phyloP scores from a whole-genome alignment of 64 coral and sea anemone species.

The Pocillopora verrucosa region DNA sequence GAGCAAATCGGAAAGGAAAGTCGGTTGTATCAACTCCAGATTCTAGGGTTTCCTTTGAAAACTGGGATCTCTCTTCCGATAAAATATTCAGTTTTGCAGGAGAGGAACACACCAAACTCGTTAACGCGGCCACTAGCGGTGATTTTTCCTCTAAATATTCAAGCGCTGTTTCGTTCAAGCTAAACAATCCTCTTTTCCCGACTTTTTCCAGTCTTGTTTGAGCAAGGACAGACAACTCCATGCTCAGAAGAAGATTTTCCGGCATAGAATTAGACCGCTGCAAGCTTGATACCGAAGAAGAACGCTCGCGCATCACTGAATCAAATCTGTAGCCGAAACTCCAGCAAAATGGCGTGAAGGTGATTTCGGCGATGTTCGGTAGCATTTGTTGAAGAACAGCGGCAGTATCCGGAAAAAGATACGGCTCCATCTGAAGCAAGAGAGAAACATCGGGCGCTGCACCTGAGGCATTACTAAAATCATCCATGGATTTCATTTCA shows the following conservation, averaged over 20 bases:
- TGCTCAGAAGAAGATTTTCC: slow-evolving; percentile 73
- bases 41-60: background rate
- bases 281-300: slow-evolving; percentile 70
- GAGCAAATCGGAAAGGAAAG: slow-evolving; percentile 62
- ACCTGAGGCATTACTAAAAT: background rate
- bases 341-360: slow-evolving; percentile 81
- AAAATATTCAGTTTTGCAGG: background rate
- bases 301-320: slow-evolving; percentile 42
- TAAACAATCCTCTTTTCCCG: slow-evolving; percentile 71
- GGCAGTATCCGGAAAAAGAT: slow-evolving; percentile 43
- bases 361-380: slow-evolving; percentile 66
- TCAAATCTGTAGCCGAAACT: slow-evolving; percentile 91
- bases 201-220: slow-evolving; percentile 11
- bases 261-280: slow-evolving; percentile 73
- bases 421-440: slow-evolving; percentile 77
- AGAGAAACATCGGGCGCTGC: slow-evolving; percentile 54
- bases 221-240: slow-evolving; percentile 53
- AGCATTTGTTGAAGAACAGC: slow-evolving; percentile 65
- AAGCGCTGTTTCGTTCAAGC: slow-evolving; percentile 49
- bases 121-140: slow-evolving; percentile 68
- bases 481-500: slow-evolving; percentile 24
- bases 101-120: slow-evolving; percentile 67
- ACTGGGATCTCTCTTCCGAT: background rate
- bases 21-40: slow-evolving; percentile 6
- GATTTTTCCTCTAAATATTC: slow-evolving; percentile 81